Evolutionary conservation across 2,888 invertebrate species (phyloP).

Genomic region (Sarcophaga caerulescens): DNA sequence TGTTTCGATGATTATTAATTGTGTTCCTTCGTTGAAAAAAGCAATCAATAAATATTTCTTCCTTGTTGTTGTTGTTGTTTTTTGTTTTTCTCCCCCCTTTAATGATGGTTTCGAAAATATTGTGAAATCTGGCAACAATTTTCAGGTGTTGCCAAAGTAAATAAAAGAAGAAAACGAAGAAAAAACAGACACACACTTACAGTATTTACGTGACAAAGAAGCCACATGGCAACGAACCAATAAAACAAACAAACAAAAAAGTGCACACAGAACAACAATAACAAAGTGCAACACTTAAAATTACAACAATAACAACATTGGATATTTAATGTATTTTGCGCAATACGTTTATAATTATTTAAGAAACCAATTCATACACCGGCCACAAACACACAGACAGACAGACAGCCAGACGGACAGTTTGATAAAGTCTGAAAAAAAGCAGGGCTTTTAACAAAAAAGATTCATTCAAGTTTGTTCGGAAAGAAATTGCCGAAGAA

Average conservation of each 20-base stretch:
- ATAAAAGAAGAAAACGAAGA: background rate
- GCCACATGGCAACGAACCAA: slow-evolving; percentile 42
- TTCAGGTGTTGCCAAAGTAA: slow-evolving; percentile 65
- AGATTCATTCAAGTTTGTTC: slow-evolving; percentile 44
- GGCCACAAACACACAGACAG: background rate
- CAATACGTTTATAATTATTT: slow-evolving; percentile 9
- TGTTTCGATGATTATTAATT: slow-evolving; percentile 47
- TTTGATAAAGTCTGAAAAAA: background rate
- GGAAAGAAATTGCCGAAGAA: slow-evolving; percentile 34
- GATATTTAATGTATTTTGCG: no score
- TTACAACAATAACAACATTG: background rate
- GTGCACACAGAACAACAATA: slow-evolving; percentile 20
- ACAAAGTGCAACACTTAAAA: slow-evolving; percentile 52
- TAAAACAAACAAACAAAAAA: slow-evolving; percentile 1
- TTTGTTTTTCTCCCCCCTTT: slow-evolving; percentile 33
- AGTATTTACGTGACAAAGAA: slow-evolving; percentile 63
- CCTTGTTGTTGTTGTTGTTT: no score
- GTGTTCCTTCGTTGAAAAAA: slow-evolving; percentile 43
- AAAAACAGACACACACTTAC: background rate
- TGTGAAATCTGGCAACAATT: slow-evolving; percentile 65
- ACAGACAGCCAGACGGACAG: no score
- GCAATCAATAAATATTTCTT: slow-evolving; percentile 49
- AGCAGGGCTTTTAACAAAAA: slow-evolving; percentile 37
- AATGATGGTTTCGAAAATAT: slow-evolving; percentile 26
- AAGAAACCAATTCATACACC: slow-evolving; percentile 42